phyloP scores from a whole-genome alignment of 30 jellyfish, hydroid and myxozoan species.

The Nemopilema nomurai region DNA sequence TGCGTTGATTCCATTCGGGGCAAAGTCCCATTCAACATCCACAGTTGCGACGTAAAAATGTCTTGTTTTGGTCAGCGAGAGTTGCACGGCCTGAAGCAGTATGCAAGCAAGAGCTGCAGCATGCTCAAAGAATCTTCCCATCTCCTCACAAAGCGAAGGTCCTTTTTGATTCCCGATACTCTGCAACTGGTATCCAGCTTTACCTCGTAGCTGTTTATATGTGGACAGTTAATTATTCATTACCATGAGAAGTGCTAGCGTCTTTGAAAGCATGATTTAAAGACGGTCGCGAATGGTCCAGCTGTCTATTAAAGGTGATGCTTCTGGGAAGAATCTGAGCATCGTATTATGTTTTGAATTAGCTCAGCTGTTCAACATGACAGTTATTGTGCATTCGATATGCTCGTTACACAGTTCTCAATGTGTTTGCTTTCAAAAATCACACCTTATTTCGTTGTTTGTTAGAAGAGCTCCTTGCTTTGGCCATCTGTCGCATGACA shows the following conservation, averaged over 20 bases:
- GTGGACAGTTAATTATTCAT: background rate
- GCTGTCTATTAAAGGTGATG: too few relatives aligned
- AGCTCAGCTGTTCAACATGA: too few relatives aligned
- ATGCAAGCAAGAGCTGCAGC: background rate
- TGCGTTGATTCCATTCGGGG: constrained; percentile 43
- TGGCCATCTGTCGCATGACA: too few relatives aligned
- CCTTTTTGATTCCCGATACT: too few relatives aligned
- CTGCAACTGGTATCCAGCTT: background rate
- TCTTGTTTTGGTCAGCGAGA: constrained; percentile 32
- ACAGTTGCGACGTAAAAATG: constrained; percentile 50
- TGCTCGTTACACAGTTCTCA: too few relatives aligned
- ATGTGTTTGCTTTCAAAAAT: too few relatives aligned
- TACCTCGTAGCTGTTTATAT: background rate
- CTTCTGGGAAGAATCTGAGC: too few relatives aligned
- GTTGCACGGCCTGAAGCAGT: background rate
- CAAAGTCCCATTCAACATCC: constrained; percentile 59
- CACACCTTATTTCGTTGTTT: too few relatives aligned
- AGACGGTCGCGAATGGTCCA: background rate
- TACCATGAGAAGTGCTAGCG: background rate
- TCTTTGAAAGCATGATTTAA: background rate
- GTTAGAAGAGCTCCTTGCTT: too few relatives aligned
- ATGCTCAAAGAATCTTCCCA: background rate
- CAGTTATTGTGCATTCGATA: too few relatives aligned
- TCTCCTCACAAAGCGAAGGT: too few relatives aligned
- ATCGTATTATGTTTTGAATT: too few relatives aligned